phyloP scores from a whole-genome alignment of 35 echinoderm and acorn worm genomes.

The Lytechinus variegatus region DNA sequence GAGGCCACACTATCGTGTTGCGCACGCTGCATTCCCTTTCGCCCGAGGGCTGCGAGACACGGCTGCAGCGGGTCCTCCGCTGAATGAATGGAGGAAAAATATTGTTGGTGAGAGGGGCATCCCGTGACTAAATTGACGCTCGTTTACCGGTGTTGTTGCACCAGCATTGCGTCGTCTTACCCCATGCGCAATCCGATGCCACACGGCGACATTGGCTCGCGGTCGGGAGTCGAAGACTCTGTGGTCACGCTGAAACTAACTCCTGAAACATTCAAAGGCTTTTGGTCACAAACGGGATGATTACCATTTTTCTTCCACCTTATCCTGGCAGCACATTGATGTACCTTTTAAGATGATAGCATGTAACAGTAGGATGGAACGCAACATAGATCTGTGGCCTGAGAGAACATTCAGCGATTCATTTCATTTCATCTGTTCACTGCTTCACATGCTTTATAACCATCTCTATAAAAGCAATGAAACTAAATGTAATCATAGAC shows the following conservation, averaged over 20 bases:
- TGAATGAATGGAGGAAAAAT: constrained; percentile 19
- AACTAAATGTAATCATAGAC: neutral
- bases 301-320: neutral
- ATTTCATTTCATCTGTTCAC: constrained; percentile 6
- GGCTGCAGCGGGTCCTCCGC: neutral
- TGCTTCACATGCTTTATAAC: neutral
- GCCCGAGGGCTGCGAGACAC: neutral
- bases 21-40: neutral
- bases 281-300: neutral
- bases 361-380: neutral
- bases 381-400: neutral
- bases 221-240: neutral
- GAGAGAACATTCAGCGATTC: neutral
- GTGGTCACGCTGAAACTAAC: neutral
- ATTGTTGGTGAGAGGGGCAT: neutral
- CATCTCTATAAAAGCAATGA: neutral
- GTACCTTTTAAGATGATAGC: neutral
- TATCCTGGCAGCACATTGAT: neutral
- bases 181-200: neutral
- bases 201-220: neutral
- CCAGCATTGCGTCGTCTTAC: neutral
- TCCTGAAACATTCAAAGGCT: neutral
- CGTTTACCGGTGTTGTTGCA: constrained; percentile 16
- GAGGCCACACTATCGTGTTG: neutral
- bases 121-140: constrained; percentile 9